phyloP scores from a whole-genome alignment of 2,113 vertebrate genomes.

The Willisornis vidua region DNA sequence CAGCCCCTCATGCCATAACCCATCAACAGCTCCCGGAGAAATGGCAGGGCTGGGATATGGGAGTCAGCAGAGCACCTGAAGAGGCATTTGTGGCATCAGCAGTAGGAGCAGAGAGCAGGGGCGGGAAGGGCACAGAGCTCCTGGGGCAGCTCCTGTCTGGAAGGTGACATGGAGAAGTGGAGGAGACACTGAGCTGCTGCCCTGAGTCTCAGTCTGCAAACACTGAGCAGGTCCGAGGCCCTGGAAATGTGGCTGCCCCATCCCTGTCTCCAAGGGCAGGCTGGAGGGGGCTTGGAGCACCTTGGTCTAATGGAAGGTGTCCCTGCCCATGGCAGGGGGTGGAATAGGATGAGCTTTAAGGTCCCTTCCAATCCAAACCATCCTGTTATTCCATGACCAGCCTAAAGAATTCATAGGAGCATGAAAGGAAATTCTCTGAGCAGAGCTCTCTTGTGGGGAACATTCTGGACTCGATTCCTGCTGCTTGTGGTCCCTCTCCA shows the following conservation, averaged over 20 bases:
- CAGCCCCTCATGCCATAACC: neutral
- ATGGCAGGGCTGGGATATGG: accelerated
- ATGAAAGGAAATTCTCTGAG: neutral
- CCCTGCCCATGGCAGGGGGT: neutral
- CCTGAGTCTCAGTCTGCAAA: neutral
- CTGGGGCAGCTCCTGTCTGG: neutral
- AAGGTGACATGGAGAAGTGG: neutral
- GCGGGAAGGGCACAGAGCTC: neutral
- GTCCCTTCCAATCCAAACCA: neutral
- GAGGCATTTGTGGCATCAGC: neutral
- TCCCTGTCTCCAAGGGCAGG: neutral
- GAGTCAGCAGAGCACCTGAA: neutral
- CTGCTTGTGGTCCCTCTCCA: neutral
- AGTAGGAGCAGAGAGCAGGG: neutral
- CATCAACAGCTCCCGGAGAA: accelerated
- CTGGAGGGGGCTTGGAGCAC: neutral
- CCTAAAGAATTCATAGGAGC: neutral
- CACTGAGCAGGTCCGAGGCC: accelerated
- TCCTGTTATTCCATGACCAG: neutral
- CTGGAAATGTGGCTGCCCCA: neutral
- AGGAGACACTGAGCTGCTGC: neutral
- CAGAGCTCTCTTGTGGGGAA: neutral
- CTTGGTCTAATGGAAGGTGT: neutral
- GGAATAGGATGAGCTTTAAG: neutral
- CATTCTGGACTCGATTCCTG: neutral